phyloP scores from a whole-genome alignment of 2,113 vertebrate species.

The Phyllopteryx taeniolatus region DNA sequence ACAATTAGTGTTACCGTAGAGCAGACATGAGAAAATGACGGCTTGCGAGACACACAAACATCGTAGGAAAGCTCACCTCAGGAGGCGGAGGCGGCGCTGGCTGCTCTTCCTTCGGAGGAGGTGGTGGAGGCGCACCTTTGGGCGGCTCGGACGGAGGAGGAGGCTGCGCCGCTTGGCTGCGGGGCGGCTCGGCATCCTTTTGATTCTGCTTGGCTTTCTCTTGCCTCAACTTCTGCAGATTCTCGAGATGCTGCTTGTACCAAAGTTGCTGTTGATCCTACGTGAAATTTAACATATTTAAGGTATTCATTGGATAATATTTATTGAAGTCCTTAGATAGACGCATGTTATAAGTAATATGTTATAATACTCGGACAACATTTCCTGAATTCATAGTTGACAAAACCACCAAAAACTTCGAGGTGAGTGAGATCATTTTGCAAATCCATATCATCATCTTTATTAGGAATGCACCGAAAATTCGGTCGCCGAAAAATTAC shows the following conservation, averaged over 20 bases:
- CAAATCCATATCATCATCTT: too few relatives aligned
- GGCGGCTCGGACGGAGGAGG: slow-evolving; percentile 68
- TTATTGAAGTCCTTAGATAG: neutral
- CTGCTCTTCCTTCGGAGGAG: slow-evolving; percentile 82
- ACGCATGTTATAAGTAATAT: too few relatives aligned
- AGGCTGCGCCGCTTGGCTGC: slow-evolving; percentile 49
- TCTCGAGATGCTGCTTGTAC: slow-evolving; percentile 94
- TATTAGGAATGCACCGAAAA: too few relatives aligned
- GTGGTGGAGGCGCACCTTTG: slow-evolving; percentile 74
- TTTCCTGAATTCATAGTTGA: too few relatives aligned
- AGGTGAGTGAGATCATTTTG: too few relatives aligned
- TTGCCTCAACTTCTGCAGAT: slow-evolving; percentile 79
- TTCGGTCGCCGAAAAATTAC: too few relatives aligned
- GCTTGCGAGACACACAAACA: neutral
- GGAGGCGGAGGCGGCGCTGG: slow-evolving; percentile 78
- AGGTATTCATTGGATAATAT: neutral
- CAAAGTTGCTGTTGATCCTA: slow-evolving; percentile 94
- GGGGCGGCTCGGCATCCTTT: slow-evolving; percentile 29
- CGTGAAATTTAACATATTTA: slow-evolving; percentile 9
- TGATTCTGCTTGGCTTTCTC: slow-evolving; percentile 75
- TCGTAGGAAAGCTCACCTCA: slow-evolving; percentile 57
- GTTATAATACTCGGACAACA: too few relatives aligned
- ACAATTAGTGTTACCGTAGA: neutral
- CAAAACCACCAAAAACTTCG: too few relatives aligned
- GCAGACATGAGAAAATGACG: neutral